These are phyloP conservation scores for Eilema griseolum DNA, from an alignment of 2,888 invertebrate species.

Conservation along the genomic window DNA sequence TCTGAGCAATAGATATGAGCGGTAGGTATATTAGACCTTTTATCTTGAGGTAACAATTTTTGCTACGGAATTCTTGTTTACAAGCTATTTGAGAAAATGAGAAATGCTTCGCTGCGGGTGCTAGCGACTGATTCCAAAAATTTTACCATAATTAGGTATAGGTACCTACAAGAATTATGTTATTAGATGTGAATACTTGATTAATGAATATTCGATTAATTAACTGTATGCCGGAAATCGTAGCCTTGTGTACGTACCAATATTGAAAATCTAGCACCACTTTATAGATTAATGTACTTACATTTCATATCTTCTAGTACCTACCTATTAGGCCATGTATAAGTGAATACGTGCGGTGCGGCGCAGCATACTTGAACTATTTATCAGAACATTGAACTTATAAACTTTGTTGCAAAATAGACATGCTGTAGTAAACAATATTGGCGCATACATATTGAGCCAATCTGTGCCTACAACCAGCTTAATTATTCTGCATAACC, in stretches of 20 bases:
- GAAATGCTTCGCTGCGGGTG: slow-evolving; percentile 9
- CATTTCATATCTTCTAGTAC: neutral
- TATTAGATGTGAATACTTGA: neutral
- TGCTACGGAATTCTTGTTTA: slow-evolving; percentile 22
- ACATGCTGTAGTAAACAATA: neutral
- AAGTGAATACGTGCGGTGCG: too few species aligned
- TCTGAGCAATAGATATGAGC: slow-evolving; percentile 31
- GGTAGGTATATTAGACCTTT: slow-evolving; percentile 34
- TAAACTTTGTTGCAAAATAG: neutral
- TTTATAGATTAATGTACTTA: neutral
- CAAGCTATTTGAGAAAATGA: slow-evolving; percentile 21
- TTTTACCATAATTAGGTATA: neutral
- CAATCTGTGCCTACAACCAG: too few species aligned
- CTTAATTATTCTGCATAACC: too few species aligned
- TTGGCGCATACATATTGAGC: too few species aligned
- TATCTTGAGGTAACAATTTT: slow-evolving; percentile 31
- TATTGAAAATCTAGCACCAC: neutral
- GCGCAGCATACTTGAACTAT: neutral
- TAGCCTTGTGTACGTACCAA: neutral
- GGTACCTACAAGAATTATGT: neutral
- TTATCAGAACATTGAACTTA: neutral
- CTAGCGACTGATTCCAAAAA: neutral
- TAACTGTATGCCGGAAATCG: neutral
- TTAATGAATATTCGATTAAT: neutral
- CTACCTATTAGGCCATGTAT: neutral